Evolutionary conservation across 2,797 vertebrate genomes (phyloP), one percentile per base, ranked within the genome.

Genomic region (Falco naumanni): DNA sequence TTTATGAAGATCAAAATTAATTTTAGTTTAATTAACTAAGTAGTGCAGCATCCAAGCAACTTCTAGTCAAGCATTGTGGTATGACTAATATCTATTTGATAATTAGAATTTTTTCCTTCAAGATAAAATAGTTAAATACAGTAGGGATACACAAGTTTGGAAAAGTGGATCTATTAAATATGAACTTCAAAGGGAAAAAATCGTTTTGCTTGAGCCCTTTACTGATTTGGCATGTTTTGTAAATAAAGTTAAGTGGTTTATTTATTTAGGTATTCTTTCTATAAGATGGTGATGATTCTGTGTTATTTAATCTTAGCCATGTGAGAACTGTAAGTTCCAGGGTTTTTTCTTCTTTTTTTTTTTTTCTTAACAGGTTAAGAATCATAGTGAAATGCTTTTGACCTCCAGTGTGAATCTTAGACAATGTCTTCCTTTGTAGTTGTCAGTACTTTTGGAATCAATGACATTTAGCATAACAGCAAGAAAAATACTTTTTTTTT

Each of bases 181-280:
- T n/a, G 51, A 75, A 69, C 50, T 93, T 94, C 89, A 94, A 93
- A 93, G 83, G 3, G 5, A 10, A 33, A 91, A 80, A 78, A n/a
- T 53, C 91, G 41, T 34, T 93, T 91, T 92, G 31, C n/a, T 91
- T 78, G 72, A 95, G 26, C 39, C 6, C 4, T 86, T 91, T 76
- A 34, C 59, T 59, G 29, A 65, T 84, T 77, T 65, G 63, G 7
- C 74, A 47, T 63, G 4, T 86, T 94, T 94, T 90, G 20, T 72
- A 76, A 94, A 86, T 75, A 91, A 71, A 47, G 19, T 10, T 5
- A 0, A 3, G 6, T 69, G 43, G 5, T 8, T 90, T 86, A 81
- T 88, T 91, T 91, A 79, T 91, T 80, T 84, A 93, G 86, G 9
- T 33, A 81, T 81, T 83, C 68, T 79, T 95, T 87, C 34, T 57